Percentiles rank a stretch among this genome's conserved stretches.
Evolutionary conservation across 2,888 invertebrate genomes (phyloP).

Genomic region (Protophormia terraenovae): DNA sequence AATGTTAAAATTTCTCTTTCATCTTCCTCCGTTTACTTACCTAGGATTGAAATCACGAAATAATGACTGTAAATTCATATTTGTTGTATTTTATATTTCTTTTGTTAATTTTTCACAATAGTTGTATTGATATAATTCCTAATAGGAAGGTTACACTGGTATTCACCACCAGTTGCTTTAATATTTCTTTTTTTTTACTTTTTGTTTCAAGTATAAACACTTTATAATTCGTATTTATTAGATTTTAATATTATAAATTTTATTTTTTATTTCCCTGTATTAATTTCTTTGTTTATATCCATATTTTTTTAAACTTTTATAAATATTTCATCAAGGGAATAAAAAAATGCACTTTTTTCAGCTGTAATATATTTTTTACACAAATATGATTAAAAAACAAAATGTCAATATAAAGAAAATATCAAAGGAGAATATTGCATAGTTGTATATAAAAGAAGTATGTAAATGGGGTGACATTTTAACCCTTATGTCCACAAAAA

Average conservation of each 20-base stretch:
- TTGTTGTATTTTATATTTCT: neutral
- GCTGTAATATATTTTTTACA: constrained; percentile 11
- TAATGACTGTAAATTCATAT: constrained; percentile 93
- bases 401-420: constrained; percentile 45
- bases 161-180: constrained; percentile 60
- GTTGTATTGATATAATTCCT: constrained; percentile 3
- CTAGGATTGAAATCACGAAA: constrained; percentile 96
- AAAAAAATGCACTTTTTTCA: constrained; percentile 15
- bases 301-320: constrained; percentile 1
- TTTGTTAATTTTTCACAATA: constrained; percentile 1
- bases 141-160: constrained; percentile 3
- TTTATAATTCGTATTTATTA: no score
- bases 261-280: neutral
- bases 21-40: constrained; percentile 82
- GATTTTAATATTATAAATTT: no score
- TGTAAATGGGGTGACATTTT: no score
- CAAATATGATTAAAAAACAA: neutral
- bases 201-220: neutral
- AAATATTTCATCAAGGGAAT: neutral
- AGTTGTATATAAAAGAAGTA: neutral
- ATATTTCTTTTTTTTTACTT: neutral
- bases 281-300: neutral
- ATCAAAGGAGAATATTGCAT: neutral
- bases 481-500: no score
- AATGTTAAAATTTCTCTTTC: neutral